Evolutionary conservation across 2,888 invertebrate genomes (phyloP).

Genomic region (Sturmia bella): DNA sequence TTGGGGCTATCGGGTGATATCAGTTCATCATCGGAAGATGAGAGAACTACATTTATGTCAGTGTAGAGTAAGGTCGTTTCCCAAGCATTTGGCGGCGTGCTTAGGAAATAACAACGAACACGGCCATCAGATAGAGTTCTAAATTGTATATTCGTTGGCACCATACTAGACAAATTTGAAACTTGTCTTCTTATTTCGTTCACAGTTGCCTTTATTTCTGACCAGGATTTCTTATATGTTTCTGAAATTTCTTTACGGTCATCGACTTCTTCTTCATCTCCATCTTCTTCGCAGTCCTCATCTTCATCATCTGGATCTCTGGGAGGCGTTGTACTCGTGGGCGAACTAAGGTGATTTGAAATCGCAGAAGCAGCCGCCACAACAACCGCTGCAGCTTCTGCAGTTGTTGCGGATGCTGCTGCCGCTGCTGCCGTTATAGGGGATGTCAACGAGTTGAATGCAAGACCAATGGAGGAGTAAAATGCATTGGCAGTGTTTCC

Average conservation of each 20-base stretch:
- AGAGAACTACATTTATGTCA: slow-evolving; percentile 86
- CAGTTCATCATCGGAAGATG: slow-evolving; percentile 66
- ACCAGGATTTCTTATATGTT: slow-evolving; percentile 85
- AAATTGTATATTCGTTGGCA: slow-evolving; percentile 92
- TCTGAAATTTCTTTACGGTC: slow-evolving; percentile 76
- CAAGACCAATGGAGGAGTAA: slow-evolving; percentile 78
- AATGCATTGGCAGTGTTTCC: slow-evolving; percentile 79
- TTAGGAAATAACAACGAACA: slow-evolving; percentile 93
- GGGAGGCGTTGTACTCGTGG: slow-evolving; percentile 78
- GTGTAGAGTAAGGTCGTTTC: slow-evolving; percentile 94
- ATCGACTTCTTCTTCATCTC: slow-evolving; percentile 76
- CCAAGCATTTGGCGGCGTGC: slow-evolving; percentile 93
- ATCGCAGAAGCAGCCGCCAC: slow-evolving; percentile 78
- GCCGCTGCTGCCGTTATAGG: slow-evolving; percentile 79
- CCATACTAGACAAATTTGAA: slow-evolving; percentile 89
- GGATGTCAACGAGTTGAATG: slow-evolving; percentile 78
- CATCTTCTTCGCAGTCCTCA: slow-evolving; percentile 76
- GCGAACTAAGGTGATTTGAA: slow-evolving; percentile 79
- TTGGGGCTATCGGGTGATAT: slow-evolving; percentile 49
- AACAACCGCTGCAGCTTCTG: slow-evolving; percentile 75
- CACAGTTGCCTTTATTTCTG: slow-evolving; percentile 90
- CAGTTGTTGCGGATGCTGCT: slow-evolving; percentile 78
- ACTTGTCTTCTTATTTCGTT: slow-evolving; percentile 90
- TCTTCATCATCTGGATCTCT: slow-evolving; percentile 73
- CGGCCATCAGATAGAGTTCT: slow-evolving; percentile 89